Conservation (phyloP, 2,113 vertebrate genomes). For the Mungos mungo region DNA sequence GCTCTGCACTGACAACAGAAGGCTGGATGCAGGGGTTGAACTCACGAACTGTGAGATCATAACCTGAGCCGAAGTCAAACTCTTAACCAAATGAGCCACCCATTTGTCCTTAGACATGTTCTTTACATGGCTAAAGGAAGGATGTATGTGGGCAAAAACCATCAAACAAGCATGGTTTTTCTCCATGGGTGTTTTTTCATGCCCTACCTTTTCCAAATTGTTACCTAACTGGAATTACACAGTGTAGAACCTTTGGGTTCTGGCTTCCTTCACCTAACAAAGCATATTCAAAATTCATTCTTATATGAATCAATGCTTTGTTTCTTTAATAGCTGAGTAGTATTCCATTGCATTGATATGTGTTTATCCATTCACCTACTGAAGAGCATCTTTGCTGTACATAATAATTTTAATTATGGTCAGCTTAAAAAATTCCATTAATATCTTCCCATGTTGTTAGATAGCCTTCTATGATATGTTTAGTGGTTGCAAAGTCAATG, state of each 20-base stretch:
- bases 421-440: background rate
- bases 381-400: background rate
- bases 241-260: background rate
- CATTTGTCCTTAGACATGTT: background rate
- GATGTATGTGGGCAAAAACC: fast-evolving
- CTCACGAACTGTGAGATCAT: too few relatives aligned
- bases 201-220: background rate
- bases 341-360: background rate
- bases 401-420: background rate
- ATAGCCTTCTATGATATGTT: background rate
- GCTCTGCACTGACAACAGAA: too few relatives aligned
- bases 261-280: background rate
- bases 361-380: background rate
- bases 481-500: background rate
- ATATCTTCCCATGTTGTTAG: background rate
- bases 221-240: background rate
- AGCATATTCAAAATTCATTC: background rate
- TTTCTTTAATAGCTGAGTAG: background rate
- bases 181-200: background rate
- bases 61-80: too few relatives aligned
- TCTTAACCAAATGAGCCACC: too few relatives aligned
- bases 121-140: background rate
- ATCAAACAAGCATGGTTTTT: background rate
- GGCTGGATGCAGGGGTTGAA: too few relatives aligned
- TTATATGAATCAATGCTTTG: background rate